Conservation (phyloP, 1,140 invertebrate genomes). For the Ceratitis capitata region DNA sequence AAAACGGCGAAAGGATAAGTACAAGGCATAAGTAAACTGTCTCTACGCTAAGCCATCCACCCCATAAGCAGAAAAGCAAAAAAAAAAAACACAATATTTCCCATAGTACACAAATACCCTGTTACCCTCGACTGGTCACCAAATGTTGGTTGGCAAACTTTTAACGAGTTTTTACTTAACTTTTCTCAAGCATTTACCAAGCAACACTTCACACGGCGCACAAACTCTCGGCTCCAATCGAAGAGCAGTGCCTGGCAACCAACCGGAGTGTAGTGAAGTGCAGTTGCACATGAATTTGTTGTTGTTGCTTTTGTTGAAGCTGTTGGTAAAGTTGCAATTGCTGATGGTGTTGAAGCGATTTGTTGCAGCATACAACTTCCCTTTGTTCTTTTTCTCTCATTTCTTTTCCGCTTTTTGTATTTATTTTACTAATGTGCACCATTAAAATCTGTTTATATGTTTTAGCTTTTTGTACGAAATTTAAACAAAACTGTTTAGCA, state of each 20-base stretch:
- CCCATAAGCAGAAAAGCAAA: too few relatives aligned
- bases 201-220: neutral
- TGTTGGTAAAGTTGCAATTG: conserved; percentile 20
- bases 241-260: neutral
- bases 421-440: neutral
- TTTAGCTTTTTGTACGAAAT: neutral
- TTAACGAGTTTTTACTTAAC: conserved; percentile 35
- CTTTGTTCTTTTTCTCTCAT: neutral
- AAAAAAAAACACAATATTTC: too few relatives aligned
- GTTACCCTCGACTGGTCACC: neutral
- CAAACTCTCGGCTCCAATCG: neutral
- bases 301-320: conserved; percentile 31
- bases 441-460: conserved; percentile 1
- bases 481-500: neutral
- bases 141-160: conserved; percentile 1
- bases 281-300: neutral
- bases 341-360: neutral
- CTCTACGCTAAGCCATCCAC: neutral
- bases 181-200: conserved; percentile 30
- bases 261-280: too few relatives aligned
- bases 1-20: neutral
- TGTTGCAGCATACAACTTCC: neutral
- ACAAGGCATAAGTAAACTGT: neutral
- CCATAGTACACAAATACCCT: too few relatives aligned
- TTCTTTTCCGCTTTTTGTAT: neutral